phyloP scores from a whole-genome alignment of 1,140 invertebrate species.

The Spodoptera litura region DNA sequence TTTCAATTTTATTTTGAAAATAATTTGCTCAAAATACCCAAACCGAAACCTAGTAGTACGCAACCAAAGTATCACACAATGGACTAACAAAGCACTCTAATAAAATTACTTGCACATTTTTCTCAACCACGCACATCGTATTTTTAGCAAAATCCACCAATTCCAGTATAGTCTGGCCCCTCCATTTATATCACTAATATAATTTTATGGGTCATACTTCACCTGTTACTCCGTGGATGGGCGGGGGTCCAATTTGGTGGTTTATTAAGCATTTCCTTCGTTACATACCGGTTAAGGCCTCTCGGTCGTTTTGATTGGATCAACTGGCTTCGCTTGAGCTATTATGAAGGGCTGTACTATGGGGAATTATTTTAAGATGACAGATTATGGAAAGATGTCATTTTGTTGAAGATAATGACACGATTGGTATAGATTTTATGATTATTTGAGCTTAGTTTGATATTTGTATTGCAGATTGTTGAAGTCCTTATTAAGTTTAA shows the following conservation, averaged over 20 bases:
- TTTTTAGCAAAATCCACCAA: conserved; percentile 6
- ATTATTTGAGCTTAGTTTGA: no score
- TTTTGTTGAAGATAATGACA: background rate
- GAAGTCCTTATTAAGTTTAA: no score
- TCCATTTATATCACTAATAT: conserved; percentile 45
- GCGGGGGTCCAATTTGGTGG: conserved; percentile 44
- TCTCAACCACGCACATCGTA: conserved; percentile 1
- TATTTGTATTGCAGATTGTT: no score
- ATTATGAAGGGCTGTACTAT: conserved; percentile 14
- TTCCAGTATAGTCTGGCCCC: background rate
- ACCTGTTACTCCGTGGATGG: conserved; percentile 34
- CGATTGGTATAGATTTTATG: no score
- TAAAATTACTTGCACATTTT: background rate
- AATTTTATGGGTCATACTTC: conserved; percentile 46
- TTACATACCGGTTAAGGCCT: conserved; percentile 32
- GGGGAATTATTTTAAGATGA: conserved; percentile 12
- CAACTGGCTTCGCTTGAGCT: conserved; percentile 11
- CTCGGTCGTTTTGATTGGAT: conserved; percentile 43
- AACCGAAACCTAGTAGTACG: no score
- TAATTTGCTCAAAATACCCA: background rate
- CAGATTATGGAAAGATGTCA: background rate
- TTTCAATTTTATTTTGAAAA: background rate
- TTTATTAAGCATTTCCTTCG: conserved; percentile 46
- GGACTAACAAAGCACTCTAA: no score
- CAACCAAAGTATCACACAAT: no score